These are phyloP conservation scores for Catharus fuscescens DNA, from an alignment of 2,113 vertebrate genomes.

Conservation along the genomic window DNA sequence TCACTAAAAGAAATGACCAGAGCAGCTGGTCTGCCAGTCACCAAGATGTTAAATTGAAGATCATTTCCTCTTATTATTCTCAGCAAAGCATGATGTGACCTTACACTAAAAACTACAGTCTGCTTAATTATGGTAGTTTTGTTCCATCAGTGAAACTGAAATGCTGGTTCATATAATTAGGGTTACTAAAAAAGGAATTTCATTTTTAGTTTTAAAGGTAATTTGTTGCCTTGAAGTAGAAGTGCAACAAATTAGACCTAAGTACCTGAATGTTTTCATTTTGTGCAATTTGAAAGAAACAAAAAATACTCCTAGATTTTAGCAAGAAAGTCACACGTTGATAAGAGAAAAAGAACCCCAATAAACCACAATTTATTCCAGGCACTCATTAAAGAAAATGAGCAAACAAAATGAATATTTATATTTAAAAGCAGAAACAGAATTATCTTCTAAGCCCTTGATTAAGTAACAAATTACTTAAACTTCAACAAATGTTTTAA, in stretches of 20 bases:
- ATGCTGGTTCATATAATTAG: slow-evolving; percentile 23
- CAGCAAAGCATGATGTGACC: slow-evolving; percentile 59
- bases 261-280: not conserved
- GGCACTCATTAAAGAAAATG: not conserved
- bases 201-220: slow-evolving; percentile 26
- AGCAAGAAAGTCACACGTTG: not conserved
- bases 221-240: slow-evolving; percentile 27
- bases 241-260: not conserved
- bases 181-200: slow-evolving; percentile 30
- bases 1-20: slow-evolving; percentile 46
- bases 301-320: not conserved
- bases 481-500: not conserved
- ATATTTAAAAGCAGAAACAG: not conserved
- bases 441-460: not conserved
- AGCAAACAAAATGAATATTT: not conserved
- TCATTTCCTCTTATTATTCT: slow-evolving; percentile 69
- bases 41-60: slow-evolving; percentile 62
- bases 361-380: not conserved
- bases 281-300: not conserved
- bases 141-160: slow-evolving; percentile 50
- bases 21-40: slow-evolving; percentile 55
- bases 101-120: slow-evolving; percentile 45
- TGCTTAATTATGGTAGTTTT: slow-evolving; percentile 60
- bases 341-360: not conserved
- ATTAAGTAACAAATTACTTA: slow-evolving; percentile 10